Base-by-base conservation (phyloP, 1,140 invertebrate species). In the Drosophila funebris region DNA sequence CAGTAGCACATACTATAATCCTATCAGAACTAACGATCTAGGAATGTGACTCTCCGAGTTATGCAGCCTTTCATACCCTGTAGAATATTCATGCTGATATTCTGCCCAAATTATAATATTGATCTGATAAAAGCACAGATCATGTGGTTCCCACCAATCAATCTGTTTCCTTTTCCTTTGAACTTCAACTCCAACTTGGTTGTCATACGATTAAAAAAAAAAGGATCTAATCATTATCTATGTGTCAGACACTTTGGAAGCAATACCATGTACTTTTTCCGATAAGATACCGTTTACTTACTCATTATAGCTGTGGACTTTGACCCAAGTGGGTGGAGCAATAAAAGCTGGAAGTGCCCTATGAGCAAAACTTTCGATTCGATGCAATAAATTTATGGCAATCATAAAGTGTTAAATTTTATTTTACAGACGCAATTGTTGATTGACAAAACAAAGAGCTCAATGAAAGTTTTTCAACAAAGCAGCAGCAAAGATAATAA, bases 251-350 rank as follows among this genome's bases (percentile, higher is more conserved):
- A 56, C 13, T 66, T 24, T 54, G 33, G 18, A 20, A 64, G 24
- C 33, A 50, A 33, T 64, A 39, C 48, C 39, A 24, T 29, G 7
- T 22, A 62, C 16, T 29, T 16, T 54, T 22, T 63, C 16, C 50
- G 68, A 71, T 71, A 66, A 66, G 68, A 66, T 64, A 41, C 58
- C 33, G 7, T 11, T 13, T 20, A 64, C 22, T 71, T 48, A 64
- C 50, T 63, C 67, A 63, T 16, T 37, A 29, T 44, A 39, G 56
- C 56, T 14, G 16, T 63, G 68, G 41, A 66, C 68, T 71, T 71
- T 66, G 29, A 11, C 8, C 14, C 9, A 52, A 2, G 48, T 33
- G 33, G 16, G n/a, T 13, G 33, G 18, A 3, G 0, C 3, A 57
- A 57, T 24, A 43, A 57, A 29, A 29, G 9, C 20, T 43, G 53